A percentile compares a stretch with the other conserved stretches of the same genome.
phyloP scores from a whole-genome alignment of 2,888 invertebrate species.

The Ferrisia virgata region DNA sequence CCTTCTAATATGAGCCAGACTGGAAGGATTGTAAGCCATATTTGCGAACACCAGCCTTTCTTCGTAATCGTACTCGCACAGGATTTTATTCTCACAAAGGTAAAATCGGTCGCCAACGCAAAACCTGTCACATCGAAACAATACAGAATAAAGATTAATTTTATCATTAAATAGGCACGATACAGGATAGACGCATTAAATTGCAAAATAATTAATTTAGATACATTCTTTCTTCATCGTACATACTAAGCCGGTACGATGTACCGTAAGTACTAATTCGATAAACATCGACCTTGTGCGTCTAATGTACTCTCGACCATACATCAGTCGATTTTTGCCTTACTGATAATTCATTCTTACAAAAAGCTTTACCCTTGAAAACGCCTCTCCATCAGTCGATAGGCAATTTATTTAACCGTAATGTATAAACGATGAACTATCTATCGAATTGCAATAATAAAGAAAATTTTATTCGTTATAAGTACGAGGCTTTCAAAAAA shows the following conservation, averaged over 20 bases:
- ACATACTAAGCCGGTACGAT: not conserved
- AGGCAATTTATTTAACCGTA: not conserved
- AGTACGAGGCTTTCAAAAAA: too few relatives aligned
- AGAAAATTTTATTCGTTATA: not conserved
- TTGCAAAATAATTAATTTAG: not conserved
- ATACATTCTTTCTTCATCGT: not conserved
- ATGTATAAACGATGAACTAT: not conserved
- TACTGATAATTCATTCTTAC: not conserved
- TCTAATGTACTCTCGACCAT: not conserved
- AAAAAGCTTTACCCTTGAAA: not conserved
- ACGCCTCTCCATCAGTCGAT: not conserved
- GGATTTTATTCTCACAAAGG: conserved; percentile 88
- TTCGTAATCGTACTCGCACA: conserved; percentile 92
- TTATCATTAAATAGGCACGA: not conserved
- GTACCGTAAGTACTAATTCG: too few relatives aligned
- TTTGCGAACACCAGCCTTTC: conserved; percentile 86
- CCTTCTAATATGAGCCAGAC: conserved; percentile 79
- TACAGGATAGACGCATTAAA: not conserved
- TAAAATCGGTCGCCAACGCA: conserved; percentile 93
- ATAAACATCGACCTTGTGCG: not conserved
- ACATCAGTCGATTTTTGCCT: not conserved
- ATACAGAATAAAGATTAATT: not conserved
- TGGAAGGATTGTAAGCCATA: conserved; percentile 84
- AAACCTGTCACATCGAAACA: conserved; percentile 67
- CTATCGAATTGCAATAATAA: not conserved